Evolutionary conservation across 2,797 vertebrate species (phyloP), one percentile per base, ranked within the genome.

Genomic region (Chaenodraco wilsoni): DNA sequence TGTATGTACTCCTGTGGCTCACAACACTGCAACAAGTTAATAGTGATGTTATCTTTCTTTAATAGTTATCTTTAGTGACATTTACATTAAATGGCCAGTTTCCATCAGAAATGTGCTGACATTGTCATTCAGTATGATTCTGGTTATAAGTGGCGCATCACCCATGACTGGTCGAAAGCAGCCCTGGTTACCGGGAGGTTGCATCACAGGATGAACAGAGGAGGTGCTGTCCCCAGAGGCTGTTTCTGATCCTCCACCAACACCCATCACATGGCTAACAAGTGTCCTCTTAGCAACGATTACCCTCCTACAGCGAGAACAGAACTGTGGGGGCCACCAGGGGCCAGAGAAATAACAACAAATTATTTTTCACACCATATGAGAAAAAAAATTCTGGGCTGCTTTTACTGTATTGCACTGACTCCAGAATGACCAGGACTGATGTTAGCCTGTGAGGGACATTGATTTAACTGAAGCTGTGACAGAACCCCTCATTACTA

Each of bases 181-280:
- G 27, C 60, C 71, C 75, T 70, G 72, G 82, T 84, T 84, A 79
- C 77, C 23, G 27, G 45, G 68, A 51, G 21, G 72, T 82, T 88
- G 86, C 83, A 82, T 88, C 86, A 84, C 57, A 70, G 58, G 69
- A 73, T 76, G 72, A 27, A 75, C 69, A 71, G 23, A 55, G 73
- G 79, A 82, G 81, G 64, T 58, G 60, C 48, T 31, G 58, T 76
- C 72, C 58, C 78, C 55, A 10, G 51, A 74, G 68, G 78, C 45
- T 9, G 54, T 49, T 72, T 67, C 48, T 68, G 63, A 65, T 75
- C 56, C 50, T 74, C 51, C 62, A 72, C 62, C 59, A 71, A 23
- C 72, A 37, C 64, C 62, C 77, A 63, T 83, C 74, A 76, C 75
- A 81, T 54, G 65, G 62, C 8, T 14, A 57, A 55, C 40, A 76